phyloP scores from a whole-genome alignment of 1,140 invertebrate species.

The Pentalonia nigronervosa region DNA sequence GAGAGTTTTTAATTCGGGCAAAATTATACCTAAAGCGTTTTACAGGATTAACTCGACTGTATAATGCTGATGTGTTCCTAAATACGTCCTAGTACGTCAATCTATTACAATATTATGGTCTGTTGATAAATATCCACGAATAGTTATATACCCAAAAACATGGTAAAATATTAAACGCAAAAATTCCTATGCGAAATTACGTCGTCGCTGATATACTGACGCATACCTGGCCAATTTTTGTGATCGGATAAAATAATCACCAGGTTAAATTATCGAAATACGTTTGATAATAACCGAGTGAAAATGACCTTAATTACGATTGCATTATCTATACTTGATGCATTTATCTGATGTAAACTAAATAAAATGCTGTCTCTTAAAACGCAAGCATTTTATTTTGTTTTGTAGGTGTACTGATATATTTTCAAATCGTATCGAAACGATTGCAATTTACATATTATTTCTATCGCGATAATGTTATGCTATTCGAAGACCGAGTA shows the following conservation, averaged over 20 bases:
- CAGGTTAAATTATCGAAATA: neutral
- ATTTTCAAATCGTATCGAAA: neutral
- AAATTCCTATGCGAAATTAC: neutral
- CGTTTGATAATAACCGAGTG: too few species aligned
- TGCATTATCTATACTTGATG: neutral
- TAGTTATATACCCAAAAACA: too few species aligned
- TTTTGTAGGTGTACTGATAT: neutral
- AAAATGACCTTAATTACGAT: too few species aligned
- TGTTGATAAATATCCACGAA: neutral
- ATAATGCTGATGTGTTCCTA: too few species aligned
- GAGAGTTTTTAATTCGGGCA: neutral
- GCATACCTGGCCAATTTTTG: neutral
- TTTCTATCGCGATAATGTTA: neutral
- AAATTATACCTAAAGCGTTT: neutral
- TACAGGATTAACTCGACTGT: neutral
- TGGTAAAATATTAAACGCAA: neutral
- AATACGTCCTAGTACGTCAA: too few species aligned
- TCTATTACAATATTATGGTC: neutral
- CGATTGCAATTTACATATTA: neutral
- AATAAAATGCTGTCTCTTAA: neutral
- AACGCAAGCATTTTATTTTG: neutral
- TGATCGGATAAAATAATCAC: neutral
- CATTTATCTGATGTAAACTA: neutral
- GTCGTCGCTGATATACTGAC: neutral
- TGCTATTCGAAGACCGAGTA: neutral